Percentiles rank a stretch among this genome's conserved stretches.
These are phyloP conservation scores for Drosophila saltans DNA, from an alignment of 1,140 invertebrate genomes.

Conservation along the genomic window DNA sequence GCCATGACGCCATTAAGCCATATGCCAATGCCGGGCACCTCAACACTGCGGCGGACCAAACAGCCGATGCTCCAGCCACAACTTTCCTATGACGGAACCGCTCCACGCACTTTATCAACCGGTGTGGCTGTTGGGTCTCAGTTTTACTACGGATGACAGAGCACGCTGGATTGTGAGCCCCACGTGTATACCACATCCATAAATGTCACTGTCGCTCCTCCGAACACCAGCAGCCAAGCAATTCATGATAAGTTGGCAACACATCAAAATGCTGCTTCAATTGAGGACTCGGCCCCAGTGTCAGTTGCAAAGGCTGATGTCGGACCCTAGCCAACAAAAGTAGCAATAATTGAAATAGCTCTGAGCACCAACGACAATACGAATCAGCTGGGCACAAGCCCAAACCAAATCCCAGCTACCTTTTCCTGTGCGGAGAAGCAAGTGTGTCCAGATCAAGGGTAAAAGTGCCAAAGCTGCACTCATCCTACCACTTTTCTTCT, in stretches of 20 bases:
- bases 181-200: slow-evolving; percentile 49
- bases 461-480: not conserved
- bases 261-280: not conserved
- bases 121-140: slow-evolving; percentile 75
- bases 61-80: slow-evolving; percentile 61
- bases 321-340: slow-evolving; percentile 39
- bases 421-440: slow-evolving; percentile 13
- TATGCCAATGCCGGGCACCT: slow-evolving; percentile 41
- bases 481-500: not conserved
- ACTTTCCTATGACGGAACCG: slow-evolving; percentile 76
- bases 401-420: slow-evolving; percentile 9
- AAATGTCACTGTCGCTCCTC: slow-evolving; percentile 15
- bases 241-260: slow-evolving; percentile 20
- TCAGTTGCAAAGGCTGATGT: not conserved
- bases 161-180: slow-evolving; percentile 50
- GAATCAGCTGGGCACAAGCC: slow-evolving; percentile 18
- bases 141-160: slow-evolving; percentile 82
- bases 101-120: slow-evolving; percentile 75
- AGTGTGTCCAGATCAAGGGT: slow-evolving; percentile 11
- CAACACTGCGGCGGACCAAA: slow-evolving; percentile 64
- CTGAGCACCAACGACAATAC: slow-evolving; percentile 51
- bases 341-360: slow-evolving; percentile 6
- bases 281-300: not conserved
- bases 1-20: slow-evolving; percentile 43
- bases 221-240: slow-evolving; percentile 16